phyloP scores from a whole-genome alignment of 2,113 vertebrate genomes.

The Syrmaticus mikado region DNA sequence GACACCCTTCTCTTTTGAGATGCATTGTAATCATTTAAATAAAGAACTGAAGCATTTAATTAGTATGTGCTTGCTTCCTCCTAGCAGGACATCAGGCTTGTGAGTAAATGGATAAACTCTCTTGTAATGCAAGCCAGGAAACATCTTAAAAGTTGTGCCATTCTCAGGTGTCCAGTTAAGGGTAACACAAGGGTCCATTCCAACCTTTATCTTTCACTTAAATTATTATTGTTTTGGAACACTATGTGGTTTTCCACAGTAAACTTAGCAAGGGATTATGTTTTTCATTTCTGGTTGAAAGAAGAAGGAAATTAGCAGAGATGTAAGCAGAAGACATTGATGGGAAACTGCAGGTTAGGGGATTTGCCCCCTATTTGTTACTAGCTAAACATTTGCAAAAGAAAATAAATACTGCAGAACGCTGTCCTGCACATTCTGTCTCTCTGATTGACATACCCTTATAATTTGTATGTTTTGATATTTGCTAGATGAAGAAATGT shows the following conservation, averaged over 20 bases:
- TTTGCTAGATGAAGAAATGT: neutral
- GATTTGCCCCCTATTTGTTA: slow-evolving; percentile 8
- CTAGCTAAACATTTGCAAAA: slow-evolving; percentile 3
- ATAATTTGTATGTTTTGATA: neutral
- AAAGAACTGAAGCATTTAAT: slow-evolving; percentile 69
- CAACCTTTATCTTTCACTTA: slow-evolving; percentile 64
- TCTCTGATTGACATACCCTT: neutral
- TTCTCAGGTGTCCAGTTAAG: slow-evolving; percentile 72
- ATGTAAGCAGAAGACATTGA: slow-evolving; percentile 25
- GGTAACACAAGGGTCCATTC: slow-evolving; percentile 55
- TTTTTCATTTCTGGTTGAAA: slow-evolving; percentile 39
- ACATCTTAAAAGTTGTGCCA: slow-evolving; percentile 59
- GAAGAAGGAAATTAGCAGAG: slow-evolving; percentile 37
- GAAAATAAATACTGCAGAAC: neutral
- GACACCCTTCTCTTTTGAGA: neutral
- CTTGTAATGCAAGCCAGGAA: slow-evolving; percentile 17
- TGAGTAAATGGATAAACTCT: slow-evolving; percentile 73
- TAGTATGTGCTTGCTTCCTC: slow-evolving; percentile 61
- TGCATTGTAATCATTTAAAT: slow-evolving; percentile 51
- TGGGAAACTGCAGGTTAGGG: neutral
- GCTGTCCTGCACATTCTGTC: neutral
- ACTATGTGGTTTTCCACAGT: slow-evolving; percentile 52
- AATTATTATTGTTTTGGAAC: slow-evolving; percentile 60
- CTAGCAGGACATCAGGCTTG: slow-evolving; percentile 52
- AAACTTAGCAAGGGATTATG: slow-evolving; percentile 45